Percentiles rank a stretch among this genome's conserved stretches.
Conservation (phyloP, 2,797 vertebrate genomes). For the Notoglanidium macrostoma region DNA sequence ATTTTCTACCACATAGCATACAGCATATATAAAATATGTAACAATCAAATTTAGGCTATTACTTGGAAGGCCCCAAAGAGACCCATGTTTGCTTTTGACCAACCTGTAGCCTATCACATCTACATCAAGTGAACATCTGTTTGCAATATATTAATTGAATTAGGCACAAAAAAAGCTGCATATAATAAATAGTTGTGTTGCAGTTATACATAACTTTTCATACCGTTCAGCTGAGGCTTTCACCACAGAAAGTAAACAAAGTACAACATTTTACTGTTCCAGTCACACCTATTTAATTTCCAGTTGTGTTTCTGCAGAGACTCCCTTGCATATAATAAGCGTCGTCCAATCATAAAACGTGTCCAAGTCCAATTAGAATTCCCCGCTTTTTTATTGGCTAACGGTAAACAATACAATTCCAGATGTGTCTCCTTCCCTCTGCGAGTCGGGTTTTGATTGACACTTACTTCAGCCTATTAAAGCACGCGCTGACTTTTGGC, state of each 20-base stretch:
- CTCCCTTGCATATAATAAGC: slow-evolving; percentile 58
- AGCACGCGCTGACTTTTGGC: slow-evolving; percentile 25
- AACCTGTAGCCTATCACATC: too few species aligned
- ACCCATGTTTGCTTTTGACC: not conserved
- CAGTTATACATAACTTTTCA: not conserved
- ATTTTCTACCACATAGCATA: not conserved
- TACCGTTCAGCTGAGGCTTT: not conserved
- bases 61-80: not conserved
- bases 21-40: not conserved
- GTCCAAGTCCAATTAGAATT: slow-evolving; percentile 58
- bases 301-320: slow-evolving; percentile 51
- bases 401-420: slow-evolving; percentile 73
- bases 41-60: not conserved
- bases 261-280: not conserved
- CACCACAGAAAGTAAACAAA: not conserved
- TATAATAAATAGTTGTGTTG: not conserved
- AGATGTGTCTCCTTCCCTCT: slow-evolving; percentile 70
- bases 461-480: slow-evolving; percentile 56
- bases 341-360: slow-evolving; percentile 62
- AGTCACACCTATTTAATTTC: slow-evolving; percentile 54
- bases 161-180: not conserved
- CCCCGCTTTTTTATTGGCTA: slow-evolving; percentile 67
- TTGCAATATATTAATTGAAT: not conserved
- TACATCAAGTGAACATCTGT: not conserved
- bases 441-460: slow-evolving; percentile 40